A percentile compares a stretch with the other conserved stretches of the same genome.
Evolutionary conservation across 1,140 invertebrate genomes (phyloP).

Genomic region (Thaumetopoea pityocampa): DNA sequence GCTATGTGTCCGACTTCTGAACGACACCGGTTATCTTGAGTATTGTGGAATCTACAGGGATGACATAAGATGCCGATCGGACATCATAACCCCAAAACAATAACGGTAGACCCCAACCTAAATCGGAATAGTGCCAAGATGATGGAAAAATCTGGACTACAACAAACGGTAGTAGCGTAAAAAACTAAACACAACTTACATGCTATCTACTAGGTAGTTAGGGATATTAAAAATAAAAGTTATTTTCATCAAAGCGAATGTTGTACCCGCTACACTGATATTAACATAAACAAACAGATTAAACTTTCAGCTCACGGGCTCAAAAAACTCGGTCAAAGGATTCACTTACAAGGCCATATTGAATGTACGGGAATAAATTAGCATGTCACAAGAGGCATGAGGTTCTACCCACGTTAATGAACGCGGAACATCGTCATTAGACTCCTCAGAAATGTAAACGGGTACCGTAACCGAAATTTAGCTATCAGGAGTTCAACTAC

Average conservation of each 20-base stretch:
- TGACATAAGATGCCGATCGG: too few relatives aligned
- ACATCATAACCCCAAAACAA: too few relatives aligned
- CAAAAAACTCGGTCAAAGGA: constrained; percentile 46
- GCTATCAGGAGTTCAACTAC: constrained; percentile 40
- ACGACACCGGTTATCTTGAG: too few relatives aligned
- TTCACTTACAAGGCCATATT: constrained; percentile 50
- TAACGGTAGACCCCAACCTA: too few relatives aligned
- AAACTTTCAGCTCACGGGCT: constrained; percentile 27
- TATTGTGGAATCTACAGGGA: too few relatives aligned
- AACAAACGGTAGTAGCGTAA: too few relatives aligned
- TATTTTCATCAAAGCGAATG: constrained; percentile 1
- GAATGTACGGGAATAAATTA: constrained; percentile 62
- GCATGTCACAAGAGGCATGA: constrained; percentile 62
- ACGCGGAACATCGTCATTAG: constrained; percentile 64
- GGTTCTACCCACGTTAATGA: constrained; percentile 60
- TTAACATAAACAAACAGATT: constrained; percentile 47
- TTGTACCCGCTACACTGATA: constrained; percentile 10
- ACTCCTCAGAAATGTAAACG: constrained; percentile 45
- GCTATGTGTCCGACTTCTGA: too few relatives aligned
- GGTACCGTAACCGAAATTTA: constrained; percentile 42
- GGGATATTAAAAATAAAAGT: constrained; percentile 8
- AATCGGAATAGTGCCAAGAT: too few relatives aligned
- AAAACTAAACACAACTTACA: too few relatives aligned
- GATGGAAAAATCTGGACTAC: too few relatives aligned
- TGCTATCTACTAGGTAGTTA: too few relatives aligned